A percentile compares a stretch with the other conserved stretches of the same genome.
These are phyloP conservation scores for Xenentodon cancila DNA, from an alignment of 2,797 vertebrate species.

Conservation along the genomic window DNA sequence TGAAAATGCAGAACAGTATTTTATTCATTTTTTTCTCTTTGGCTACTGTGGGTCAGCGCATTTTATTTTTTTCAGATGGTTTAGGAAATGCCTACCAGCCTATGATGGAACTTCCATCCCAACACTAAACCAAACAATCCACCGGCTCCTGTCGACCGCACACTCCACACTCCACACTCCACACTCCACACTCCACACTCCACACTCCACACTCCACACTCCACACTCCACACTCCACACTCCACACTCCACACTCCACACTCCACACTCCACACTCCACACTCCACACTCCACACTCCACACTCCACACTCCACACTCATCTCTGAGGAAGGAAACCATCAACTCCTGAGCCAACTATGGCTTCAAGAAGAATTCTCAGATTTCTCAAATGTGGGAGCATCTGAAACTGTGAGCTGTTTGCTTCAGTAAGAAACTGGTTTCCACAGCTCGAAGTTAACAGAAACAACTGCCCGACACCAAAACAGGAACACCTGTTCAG, in stretches of 20 bases:
- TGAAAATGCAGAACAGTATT: no score
- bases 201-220: slow-evolving; percentile 9
- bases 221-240: slow-evolving; percentile 6
- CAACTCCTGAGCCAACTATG: neutral
- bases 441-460: slow-evolving; percentile 5
- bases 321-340: slow-evolving; percentile 23
- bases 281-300: slow-evolving; percentile 10
- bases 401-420: slow-evolving; percentile 2
- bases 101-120: slow-evolving; percentile 66
- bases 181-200: slow-evolving; percentile 10
- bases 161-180: slow-evolving; percentile 9
- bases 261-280: slow-evolving; percentile 6
- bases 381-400: neutral
- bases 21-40: neutral
- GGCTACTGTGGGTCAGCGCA: slow-evolving; percentile 9
- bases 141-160: slow-evolving; percentile 13
- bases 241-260: slow-evolving; percentile 10
- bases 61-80: slow-evolving; percentile 34
- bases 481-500: slow-evolving; percentile 51
- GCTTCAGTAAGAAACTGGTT: neutral
- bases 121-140: slow-evolving; percentile 63
- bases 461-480: neutral
- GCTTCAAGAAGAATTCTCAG: neutral
- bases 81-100: slow-evolving; percentile 77
- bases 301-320: slow-evolving; percentile 9